Evolutionary conservation across 2,888 invertebrate species (phyloP).

Genomic region (Cataglyphis rosenhaueri): DNA sequence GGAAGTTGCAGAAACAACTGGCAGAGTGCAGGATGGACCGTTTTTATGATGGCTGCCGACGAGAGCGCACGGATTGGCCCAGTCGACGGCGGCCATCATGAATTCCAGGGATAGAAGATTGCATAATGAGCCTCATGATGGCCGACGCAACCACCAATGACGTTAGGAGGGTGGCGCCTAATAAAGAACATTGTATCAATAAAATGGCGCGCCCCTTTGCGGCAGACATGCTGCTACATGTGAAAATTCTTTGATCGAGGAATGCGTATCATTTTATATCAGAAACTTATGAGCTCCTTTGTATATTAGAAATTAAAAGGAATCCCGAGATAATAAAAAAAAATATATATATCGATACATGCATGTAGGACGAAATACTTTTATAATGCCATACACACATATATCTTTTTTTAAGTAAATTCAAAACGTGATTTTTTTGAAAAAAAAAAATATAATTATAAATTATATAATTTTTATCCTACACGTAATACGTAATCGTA

Average conservation of each 20-base stretch:
- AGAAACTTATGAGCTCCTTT: not conserved
- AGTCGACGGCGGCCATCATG: constrained; percentile 86
- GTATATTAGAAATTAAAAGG: not conserved
- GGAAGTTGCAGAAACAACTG: constrained; percentile 76
- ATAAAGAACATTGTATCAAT: not conserved
- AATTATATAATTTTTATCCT: not conserved
- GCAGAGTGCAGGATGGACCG: constrained; percentile 79
- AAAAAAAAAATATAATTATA: not conserved
- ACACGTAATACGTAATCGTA: no score
- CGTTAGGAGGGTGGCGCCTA: constrained; percentile 75
- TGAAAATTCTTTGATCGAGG: constrained; percentile 11
- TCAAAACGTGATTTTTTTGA: not conserved
- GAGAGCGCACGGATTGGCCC: constrained; percentile 84
- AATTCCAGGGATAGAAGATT: constrained; percentile 81
- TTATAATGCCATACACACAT: not conserved
- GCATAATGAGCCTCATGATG: constrained; percentile 82
- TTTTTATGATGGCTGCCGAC: constrained; percentile 80
- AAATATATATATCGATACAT: not conserved
- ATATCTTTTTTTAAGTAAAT: not conserved
- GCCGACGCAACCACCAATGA: constrained; percentile 82
- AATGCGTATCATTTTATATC: not conserved
- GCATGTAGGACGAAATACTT: not conserved
- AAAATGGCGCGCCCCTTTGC: constrained; percentile 67
- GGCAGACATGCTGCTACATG: constrained; percentile 36
- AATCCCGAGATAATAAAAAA: not conserved